phyloP scores from a whole-genome alignment of 1,140 invertebrate species.

The Radopholus similis region DNA sequence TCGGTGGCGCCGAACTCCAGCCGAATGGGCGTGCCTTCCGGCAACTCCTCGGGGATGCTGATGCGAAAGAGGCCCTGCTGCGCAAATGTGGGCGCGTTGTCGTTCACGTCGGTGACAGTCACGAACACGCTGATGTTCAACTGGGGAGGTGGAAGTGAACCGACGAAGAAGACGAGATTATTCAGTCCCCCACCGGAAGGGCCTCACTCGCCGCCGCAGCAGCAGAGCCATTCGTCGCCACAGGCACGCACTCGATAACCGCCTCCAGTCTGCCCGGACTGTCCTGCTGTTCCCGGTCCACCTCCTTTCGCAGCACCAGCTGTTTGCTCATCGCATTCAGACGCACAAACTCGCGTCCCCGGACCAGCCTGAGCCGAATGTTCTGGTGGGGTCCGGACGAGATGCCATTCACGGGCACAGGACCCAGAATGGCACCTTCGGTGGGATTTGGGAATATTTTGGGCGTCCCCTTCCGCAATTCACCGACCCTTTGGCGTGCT shows the following conservation, averaged over 20 bases:
- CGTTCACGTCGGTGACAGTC: slow-evolving; percentile 88
- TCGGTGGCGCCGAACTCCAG: slow-evolving; percentile 83
- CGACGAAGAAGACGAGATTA: background rate
- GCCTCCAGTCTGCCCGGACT: slow-evolving; percentile 37
- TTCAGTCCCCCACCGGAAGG: background rate
- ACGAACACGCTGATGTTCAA: slow-evolving; percentile 61
- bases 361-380: slow-evolving; percentile 23
- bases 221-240: no score
- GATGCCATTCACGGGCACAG: slow-evolving; percentile 27
- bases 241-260: slow-evolving; percentile 40
- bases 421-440: slow-evolving; percentile 25
- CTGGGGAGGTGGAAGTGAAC: background rate
- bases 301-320: slow-evolving; percentile 24
- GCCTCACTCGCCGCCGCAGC: background rate
- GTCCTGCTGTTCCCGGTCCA: slow-evolving; percentile 42
- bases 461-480: background rate
- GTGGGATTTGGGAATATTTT: background rate
- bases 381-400: slow-evolving; percentile 14
- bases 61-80: slow-evolving; percentile 76
- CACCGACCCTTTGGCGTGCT: slow-evolving; percentile 17
- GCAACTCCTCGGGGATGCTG: slow-evolving; percentile 80
- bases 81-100: slow-evolving; percentile 85
- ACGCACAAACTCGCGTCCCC: slow-evolving; percentile 29
- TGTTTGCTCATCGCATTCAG: slow-evolving; percentile 33
- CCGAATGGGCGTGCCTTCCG: slow-evolving; percentile 71